phyloP scores from a whole-genome alignment of 2,888 invertebrate genomes.

The Stictocephala bisonia region DNA sequence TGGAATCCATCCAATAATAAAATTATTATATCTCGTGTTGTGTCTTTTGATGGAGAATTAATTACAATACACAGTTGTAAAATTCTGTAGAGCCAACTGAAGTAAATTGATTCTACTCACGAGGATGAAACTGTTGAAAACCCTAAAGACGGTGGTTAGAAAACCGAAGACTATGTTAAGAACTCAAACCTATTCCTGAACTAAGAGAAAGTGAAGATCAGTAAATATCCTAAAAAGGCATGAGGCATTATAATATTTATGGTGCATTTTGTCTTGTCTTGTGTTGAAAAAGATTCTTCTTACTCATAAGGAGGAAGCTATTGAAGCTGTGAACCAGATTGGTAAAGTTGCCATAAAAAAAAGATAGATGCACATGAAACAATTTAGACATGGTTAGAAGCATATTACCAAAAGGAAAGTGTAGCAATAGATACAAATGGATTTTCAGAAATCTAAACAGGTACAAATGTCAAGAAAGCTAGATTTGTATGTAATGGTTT shows the following conservation, averaged over 20 bases:
- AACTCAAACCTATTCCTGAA: no score
- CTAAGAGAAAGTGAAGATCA: no score
- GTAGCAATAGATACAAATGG: constrained; percentile 47
- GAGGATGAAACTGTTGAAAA: no score
- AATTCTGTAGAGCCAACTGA: no score
- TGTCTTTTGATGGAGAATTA: constrained; percentile 46
- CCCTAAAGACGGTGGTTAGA: no score
- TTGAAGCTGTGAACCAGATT: not conserved
- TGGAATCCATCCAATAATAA: constrained; percentile 41
- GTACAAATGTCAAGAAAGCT: constrained; percentile 47
- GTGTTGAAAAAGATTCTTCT: constrained; percentile 41
- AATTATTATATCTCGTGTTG: constrained; percentile 40
- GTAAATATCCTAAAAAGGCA: constrained; percentile 29
- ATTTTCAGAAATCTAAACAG: constrained; percentile 45
- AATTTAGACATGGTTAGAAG: constrained; percentile 47
- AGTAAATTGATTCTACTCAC: no score
- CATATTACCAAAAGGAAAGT: constrained; percentile 17
- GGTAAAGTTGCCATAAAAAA: constrained; percentile 28
- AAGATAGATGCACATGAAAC: constrained; percentile 41
- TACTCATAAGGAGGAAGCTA: constrained; percentile 17
- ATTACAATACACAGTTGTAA: no score
- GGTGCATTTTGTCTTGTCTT: constrained; percentile 44
- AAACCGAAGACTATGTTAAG: no score
- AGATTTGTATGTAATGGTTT: constrained; percentile 47
- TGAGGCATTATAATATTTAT: constrained; percentile 43